Evolutionary conservation across 2,113 vertebrate species (phyloP).

Genomic region (Trachemys scripta): DNA sequence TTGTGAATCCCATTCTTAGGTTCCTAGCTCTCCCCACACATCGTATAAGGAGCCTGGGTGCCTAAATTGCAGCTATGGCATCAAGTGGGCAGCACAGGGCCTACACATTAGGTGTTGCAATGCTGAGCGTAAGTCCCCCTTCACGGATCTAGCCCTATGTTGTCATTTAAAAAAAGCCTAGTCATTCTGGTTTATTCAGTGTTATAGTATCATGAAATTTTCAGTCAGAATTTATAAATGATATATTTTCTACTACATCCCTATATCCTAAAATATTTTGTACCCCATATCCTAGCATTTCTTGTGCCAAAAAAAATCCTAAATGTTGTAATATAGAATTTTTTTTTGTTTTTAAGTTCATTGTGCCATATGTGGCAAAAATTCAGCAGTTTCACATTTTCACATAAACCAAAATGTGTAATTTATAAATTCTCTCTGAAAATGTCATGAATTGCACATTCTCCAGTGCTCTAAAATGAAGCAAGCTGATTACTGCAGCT

Average conservation of each 20-base stretch:
- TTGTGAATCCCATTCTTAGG: not conserved
- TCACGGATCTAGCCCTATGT: not conserved
- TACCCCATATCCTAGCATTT: not conserved
- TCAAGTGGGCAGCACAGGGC: not conserved
- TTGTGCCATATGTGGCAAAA: not conserved
- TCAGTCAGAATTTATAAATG: not conserved
- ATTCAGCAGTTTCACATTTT: not conserved
- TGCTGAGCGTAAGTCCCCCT: not conserved
- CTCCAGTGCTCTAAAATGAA: not conserved
- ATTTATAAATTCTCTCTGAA: not conserved
- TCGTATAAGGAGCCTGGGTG: not conserved
- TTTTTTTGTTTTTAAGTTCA: not conserved
- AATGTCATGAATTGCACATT: not conserved
- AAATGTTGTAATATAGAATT: not conserved
- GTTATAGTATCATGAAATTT: not conserved
- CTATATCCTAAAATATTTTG: not conserved
- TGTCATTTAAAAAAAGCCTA: not conserved
- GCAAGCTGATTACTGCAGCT: not conserved
- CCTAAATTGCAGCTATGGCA: not conserved
- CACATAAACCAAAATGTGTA: not conserved
- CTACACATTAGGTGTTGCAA: not conserved
- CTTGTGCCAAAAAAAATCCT: not conserved
- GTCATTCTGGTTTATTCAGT: not conserved
- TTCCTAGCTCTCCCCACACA: not conserved
- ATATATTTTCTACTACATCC: not conserved